Evolutionary conservation across 1,140 invertebrate genomes (phyloP).

Genomic region (Drosophila azteca): DNA sequence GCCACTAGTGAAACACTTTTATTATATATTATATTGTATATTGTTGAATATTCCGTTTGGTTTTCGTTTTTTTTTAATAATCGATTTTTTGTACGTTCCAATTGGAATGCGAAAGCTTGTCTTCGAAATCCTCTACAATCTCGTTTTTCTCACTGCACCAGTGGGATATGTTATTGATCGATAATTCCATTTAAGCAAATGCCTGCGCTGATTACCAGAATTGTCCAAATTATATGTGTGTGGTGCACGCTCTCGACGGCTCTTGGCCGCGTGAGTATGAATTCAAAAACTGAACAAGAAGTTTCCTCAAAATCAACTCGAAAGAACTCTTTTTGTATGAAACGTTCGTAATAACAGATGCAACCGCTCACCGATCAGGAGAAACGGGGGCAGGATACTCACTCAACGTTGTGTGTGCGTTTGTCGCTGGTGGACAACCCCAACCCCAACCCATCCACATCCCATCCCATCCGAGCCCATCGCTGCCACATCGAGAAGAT

Average conservation of each 20-base stretch:
- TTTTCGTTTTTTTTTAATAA: too few species aligned
- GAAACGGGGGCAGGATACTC: background rate
- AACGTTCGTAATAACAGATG: slow-evolving; percentile 69
- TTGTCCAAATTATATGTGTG: slow-evolving; percentile 75
- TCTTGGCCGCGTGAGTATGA: slow-evolving; percentile 12
- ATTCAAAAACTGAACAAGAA: slow-evolving; percentile 63
- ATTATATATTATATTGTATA: too few species aligned
- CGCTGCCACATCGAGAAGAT: slow-evolving; percentile 64
- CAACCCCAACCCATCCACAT: slow-evolving; percentile 2
- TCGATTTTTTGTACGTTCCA: too few species aligned
- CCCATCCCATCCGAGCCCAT: slow-evolving; percentile 15
- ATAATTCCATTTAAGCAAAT: slow-evolving; percentile 82
- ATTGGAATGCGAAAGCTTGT: too few species aligned
- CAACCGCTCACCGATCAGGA: slow-evolving; percentile 13
- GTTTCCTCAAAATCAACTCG: slow-evolving; percentile 59
- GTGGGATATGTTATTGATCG: slow-evolving; percentile 80
- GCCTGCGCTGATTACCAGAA: slow-evolving; percentile 75
- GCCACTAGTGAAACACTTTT: too few species aligned
- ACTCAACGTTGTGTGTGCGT: slow-evolving; percentile 32
- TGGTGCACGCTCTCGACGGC: slow-evolving; percentile 4
- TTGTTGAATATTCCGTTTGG: too few species aligned
- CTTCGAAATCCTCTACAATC: background rate
- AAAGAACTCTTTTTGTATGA: slow-evolving; percentile 46
- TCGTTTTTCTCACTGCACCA: slow-evolving; percentile 17
- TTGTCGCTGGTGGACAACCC: slow-evolving; percentile 48